A percentile compares a stretch with the other conserved stretches of the same genome.
These are phyloP conservation scores for Boloria euphrosyne DNA, from an alignment of 2,888 invertebrate genomes.

Conservation along the genomic window DNA sequence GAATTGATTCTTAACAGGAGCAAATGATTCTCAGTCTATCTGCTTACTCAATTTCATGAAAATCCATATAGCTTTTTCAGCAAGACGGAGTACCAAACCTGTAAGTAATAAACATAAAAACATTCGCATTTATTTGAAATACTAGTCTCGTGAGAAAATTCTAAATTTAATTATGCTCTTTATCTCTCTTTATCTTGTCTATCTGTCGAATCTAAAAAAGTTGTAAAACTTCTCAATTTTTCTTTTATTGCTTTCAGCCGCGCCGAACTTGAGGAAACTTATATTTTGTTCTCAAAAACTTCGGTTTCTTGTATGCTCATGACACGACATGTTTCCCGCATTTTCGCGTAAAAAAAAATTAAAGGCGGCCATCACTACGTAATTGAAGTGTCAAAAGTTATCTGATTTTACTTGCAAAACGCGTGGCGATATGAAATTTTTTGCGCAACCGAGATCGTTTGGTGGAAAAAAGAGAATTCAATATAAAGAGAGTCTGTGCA, in stretches of 20 bases:
- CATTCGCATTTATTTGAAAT: no score
- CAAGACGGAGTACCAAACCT: no score
- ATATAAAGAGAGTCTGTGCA: slow-evolving; percentile 76
- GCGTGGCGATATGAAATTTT: slow-evolving; percentile 79
- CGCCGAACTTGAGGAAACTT: slow-evolving; percentile 55
- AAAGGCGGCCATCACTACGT: slow-evolving; percentile 75
- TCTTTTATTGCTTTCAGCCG: slow-evolving; percentile 62
- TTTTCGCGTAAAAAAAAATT: slow-evolving; percentile 64
- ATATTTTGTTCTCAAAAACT: slow-evolving; percentile 72
- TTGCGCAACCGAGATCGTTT: slow-evolving; percentile 72
- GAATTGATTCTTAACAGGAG: no score
- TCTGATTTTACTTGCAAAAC: slow-evolving; percentile 82
- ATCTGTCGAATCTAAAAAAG: slow-evolving; percentile 28
- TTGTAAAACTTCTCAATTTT: slow-evolving; percentile 68
- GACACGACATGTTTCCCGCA: slow-evolving; percentile 69
- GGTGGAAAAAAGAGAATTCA: slow-evolving; percentile 78
- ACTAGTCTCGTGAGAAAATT: no score
- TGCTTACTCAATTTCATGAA: no score
- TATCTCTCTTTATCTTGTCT: slow-evolving; percentile 6
- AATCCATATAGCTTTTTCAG: no score
- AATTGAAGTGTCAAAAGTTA: slow-evolving; percentile 83
- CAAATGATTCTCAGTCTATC: no score
- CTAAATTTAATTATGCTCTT: neutral
- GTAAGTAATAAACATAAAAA: no score
- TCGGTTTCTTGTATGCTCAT: slow-evolving; percentile 64